Percentiles rank a stretch among this genome's conserved stretches.
Conservation (phyloP, 1,140 invertebrate species). For the Drosophila sp. region DNA sequence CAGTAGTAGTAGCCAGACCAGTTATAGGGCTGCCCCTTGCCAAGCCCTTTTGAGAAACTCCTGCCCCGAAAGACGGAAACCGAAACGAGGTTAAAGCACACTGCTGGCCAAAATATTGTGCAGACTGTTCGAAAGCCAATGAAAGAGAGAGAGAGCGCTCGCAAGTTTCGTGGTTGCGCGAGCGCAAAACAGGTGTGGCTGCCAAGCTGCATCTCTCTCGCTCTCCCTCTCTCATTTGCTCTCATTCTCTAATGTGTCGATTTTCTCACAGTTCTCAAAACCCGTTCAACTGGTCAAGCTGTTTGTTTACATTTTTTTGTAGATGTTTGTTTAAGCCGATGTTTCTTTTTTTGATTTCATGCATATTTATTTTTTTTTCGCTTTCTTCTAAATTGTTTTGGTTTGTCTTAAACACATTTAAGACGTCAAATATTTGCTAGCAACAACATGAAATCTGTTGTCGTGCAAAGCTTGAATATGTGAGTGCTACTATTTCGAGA, state of each 20-base stretch:
- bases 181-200: constrained; percentile 76
- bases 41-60: constrained; percentile 24
- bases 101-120: constrained; percentile 30
- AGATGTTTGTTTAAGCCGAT: constrained; percentile 40
- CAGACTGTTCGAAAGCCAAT: neutral
- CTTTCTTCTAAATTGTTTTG: constrained; percentile 68
- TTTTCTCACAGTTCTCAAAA: constrained; percentile 53
- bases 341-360: constrained; percentile 50
- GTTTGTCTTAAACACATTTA: constrained; percentile 9
- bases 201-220: neutral
- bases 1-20: constrained; percentile 61
- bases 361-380: constrained; percentile 37
- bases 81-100: constrained; percentile 78
- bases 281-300: constrained; percentile 67
- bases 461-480: neutral
- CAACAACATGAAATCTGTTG: constrained; percentile 47
- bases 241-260: neutral
- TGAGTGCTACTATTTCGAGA: constrained; percentile 6
- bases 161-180: constrained; percentile 49
- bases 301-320: constrained; percentile 80
- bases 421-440: constrained; percentile 53
- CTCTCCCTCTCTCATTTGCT: neutral
- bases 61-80: constrained; percentile 48
- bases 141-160: constrained; percentile 2
- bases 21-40: constrained; percentile 68